Conservation (phyloP, 1,140 invertebrate species). For the Homalodisca vitripennis region DNA sequence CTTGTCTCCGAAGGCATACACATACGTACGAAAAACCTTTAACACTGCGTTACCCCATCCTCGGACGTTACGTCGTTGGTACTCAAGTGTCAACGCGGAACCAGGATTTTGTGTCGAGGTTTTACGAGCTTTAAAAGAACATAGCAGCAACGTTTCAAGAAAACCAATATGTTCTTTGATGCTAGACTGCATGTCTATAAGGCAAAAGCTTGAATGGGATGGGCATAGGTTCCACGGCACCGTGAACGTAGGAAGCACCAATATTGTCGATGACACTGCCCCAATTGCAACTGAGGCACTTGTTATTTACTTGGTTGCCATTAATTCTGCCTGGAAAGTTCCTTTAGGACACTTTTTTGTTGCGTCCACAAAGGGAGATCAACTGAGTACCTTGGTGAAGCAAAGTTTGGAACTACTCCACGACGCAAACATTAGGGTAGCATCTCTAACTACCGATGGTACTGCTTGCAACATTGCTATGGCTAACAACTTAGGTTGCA, state of each 20-base stretch:
- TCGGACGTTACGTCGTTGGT: conserved; percentile 47
- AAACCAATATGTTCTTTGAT: conserved; percentile 35
- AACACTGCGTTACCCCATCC: conserved; percentile 45
- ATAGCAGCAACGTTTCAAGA: conserved; percentile 2
- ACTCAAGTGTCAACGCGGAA: conserved; percentile 43
- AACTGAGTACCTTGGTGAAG: conserved; percentile 6
- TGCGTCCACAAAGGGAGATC: conserved; percentile 37
- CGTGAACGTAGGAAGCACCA: neutral
- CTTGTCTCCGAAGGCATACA: conserved; percentile 47
- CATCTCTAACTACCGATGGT: conserved; percentile 32
- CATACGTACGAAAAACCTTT: conserved; percentile 48
- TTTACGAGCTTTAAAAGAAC: conserved; percentile 43
- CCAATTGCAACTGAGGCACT: conserved; percentile 44
- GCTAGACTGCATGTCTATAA: conserved; percentile 40
- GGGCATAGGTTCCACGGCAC: conserved; percentile 27
- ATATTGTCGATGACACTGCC: conserved; percentile 37
- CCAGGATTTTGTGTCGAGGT: conserved; percentile 48
- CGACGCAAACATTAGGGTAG: conserved; percentile 13
- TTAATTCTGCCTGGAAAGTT: conserved; percentile 45
- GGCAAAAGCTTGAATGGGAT: conserved; percentile 39
- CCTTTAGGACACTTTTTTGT: conserved; percentile 46
- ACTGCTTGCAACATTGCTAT: conserved; percentile 29
- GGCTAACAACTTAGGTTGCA: conserved; percentile 33
- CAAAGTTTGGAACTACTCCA: conserved; percentile 36
- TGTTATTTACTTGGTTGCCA: conserved; percentile 43